These are phyloP conservation scores for Alloscopus bannaensis DNA, from an alignment of 2,888 invertebrate genomes.

Conservation along the genomic window DNA sequence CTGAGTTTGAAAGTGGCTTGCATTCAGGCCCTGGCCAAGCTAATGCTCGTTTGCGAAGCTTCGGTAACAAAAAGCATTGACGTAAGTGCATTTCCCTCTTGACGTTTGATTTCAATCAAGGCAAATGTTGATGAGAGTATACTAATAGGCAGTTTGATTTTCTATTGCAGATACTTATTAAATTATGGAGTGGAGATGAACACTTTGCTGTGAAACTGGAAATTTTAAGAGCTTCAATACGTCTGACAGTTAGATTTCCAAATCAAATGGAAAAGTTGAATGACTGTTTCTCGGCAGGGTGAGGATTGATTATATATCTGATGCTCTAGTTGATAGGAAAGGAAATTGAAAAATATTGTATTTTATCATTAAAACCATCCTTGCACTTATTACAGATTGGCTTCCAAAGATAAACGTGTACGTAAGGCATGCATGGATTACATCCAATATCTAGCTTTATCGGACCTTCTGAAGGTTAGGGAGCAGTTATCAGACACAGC, in stretches of 20 bases:
- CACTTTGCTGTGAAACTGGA: slow-evolving; percentile 68
- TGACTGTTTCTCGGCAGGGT: slow-evolving; percentile 62
- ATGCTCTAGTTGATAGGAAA: too few relatives aligned
- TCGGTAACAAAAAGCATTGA: slow-evolving; percentile 53
- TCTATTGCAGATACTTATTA: slow-evolving; percentile 53
- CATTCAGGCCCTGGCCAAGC: slow-evolving; percentile 67
- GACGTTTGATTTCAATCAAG: background rate
- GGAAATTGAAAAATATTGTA: too few relatives aligned
- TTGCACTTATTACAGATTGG: slow-evolving; percentile 43
- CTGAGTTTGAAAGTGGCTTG: slow-evolving; percentile 65
- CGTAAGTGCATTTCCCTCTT: background rate
- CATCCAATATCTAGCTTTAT: slow-evolving; percentile 69
- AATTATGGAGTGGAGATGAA: slow-evolving; percentile 60
- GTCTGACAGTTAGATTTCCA: slow-evolving; percentile 68
- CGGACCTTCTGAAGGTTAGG: slow-evolving; percentile 69
- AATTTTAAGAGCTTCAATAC: slow-evolving; percentile 63
- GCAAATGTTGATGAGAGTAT: background rate
- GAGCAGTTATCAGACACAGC: slow-evolving; percentile 69
- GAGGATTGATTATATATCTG: slow-evolving; percentile 1
- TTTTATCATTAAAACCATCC: background rate
- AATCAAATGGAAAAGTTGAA: slow-evolving; percentile 73
- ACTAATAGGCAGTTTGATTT: background rate
- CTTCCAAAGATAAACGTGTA: slow-evolving; percentile 51
- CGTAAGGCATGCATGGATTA: slow-evolving; percentile 71
- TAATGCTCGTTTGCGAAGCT: slow-evolving; percentile 67